Evolutionary conservation across 2,797 vertebrate genomes (phyloP), one percentile per base, ranked within the genome.

Genomic region (Ibycter americanus): DNA sequence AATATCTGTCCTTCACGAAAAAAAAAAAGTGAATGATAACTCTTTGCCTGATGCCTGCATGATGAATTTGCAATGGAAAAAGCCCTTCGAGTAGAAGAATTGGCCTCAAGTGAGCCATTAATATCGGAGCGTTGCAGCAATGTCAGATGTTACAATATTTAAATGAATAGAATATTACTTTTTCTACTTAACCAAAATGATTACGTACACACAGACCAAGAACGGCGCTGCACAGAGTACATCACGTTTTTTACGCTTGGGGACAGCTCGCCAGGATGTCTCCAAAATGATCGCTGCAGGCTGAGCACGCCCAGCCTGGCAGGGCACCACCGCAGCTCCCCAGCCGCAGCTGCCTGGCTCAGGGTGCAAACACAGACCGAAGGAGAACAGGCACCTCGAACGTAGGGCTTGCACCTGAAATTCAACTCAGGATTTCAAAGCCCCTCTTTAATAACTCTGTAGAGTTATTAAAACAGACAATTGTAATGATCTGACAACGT

Each of bases 51-150:
- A 56, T 8, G 15, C 46, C 91, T 38, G 55, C 36, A 32, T 94
- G 92, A 97, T 95, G 72, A 66, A 97, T 94, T 47, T 63, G 73
- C 5, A 6, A 62, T 46, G 46, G 38, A 71, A 83, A 81, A 95
- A 82, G 77, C 84, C 47, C 77, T 95, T 87, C 0, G 3, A 94
- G 90, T n/a, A 95, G 92, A 96, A 95, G 84, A 77, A 96, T 82
- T 59, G 87, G 86, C 93, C 94, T 94, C 92, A 67, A 94, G 95
- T 73, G 96, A 94, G 58, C 38, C 86, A 91, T 97, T 96, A 96
- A 97, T 96, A 96, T 59, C 20, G 31, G 83, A 79, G 56, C 31
- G 0, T 34, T 54, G 80, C 84, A 78, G 94, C 91, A 59, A 10
- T 84, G 65, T 94, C 94, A 93, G 77, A 66, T 51, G 67, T 62